These are phyloP conservation scores for Dugesia japonica DNA, from an alignment of 2,888 invertebrate species.

Conservation along the genomic window DNA sequence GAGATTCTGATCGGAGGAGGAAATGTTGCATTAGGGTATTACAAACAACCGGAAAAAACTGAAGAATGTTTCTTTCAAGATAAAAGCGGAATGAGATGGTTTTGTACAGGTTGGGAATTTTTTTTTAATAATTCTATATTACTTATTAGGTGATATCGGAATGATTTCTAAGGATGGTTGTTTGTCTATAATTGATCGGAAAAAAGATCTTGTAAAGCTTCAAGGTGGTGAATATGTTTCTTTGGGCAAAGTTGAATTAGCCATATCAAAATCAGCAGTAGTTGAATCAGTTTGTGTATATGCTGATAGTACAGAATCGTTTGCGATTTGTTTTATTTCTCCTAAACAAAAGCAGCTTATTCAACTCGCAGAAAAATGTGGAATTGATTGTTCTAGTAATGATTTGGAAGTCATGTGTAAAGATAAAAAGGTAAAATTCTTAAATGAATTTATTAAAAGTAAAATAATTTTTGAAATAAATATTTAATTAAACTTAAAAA, in stretches of 20 bases:
- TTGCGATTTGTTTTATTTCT: slow-evolving; percentile 49
- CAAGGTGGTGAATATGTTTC: slow-evolving; percentile 96
- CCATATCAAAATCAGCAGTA: slow-evolving; percentile 75
- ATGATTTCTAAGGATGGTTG: slow-evolving; percentile 81
- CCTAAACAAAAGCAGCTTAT: slow-evolving; percentile 53
- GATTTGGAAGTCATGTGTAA: neutral
- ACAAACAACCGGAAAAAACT: slow-evolving; percentile 70
- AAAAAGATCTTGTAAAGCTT: slow-evolving; percentile 91
- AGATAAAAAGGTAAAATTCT: neutral
- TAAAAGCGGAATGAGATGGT: slow-evolving; percentile 56
- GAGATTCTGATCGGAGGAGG: slow-evolving; percentile 74
- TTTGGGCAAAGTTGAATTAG: slow-evolving; percentile 82
- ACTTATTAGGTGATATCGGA: slow-evolving; percentile 67
- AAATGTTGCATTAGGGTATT: slow-evolving; percentile 80
- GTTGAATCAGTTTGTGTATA: slow-evolving; percentile 94
- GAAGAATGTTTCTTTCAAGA: slow-evolving; percentile 65
- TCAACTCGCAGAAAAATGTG: slow-evolving; percentile 54
- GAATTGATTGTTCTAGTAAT: neutral
- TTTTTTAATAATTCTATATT: neutral
- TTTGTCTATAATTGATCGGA: slow-evolving; percentile 88
- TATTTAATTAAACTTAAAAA: too few relatives aligned
- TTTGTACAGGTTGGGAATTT: slow-evolving; percentile 55
- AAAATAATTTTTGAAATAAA: too few relatives aligned
- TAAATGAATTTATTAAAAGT: too few relatives aligned
- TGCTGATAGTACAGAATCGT: slow-evolving; percentile 63